Conservation (phyloP, 2,888 invertebrate genomes). For the Oxycera nigricornis region DNA sequence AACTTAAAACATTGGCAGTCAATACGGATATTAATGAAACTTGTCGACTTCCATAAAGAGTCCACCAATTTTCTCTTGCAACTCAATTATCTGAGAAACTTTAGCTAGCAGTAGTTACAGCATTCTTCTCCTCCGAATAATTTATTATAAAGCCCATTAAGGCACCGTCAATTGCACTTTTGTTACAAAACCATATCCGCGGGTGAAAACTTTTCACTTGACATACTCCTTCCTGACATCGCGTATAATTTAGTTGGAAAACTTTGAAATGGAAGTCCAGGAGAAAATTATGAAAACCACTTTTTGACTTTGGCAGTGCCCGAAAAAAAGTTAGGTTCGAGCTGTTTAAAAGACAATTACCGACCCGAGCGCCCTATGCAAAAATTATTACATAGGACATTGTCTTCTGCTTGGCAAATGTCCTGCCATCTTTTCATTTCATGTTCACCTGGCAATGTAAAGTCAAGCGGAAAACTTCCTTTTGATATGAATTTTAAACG, state of each 20-base stretch:
- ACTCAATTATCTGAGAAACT: too few relatives aligned
- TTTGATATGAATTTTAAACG: conserved; percentile 6
- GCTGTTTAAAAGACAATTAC: conserved; percentile 27
- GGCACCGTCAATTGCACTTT: not conserved
- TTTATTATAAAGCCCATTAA: too few relatives aligned
- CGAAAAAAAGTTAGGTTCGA: not conserved
- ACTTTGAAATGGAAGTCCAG: not conserved
- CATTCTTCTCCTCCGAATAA: too few relatives aligned
- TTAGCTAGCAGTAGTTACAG: too few relatives aligned
- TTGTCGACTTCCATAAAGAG: too few relatives aligned
- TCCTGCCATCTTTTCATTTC: not conserved
- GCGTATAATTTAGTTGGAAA: conserved; percentile 14
- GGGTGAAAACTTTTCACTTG: not conserved
- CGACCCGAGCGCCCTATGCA: not conserved
- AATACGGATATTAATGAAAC: too few relatives aligned
- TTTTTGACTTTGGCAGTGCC: not conserved
- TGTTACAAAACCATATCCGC: not conserved
- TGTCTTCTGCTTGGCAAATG: conserved; percentile 10
- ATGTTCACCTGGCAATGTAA: conserved; percentile 17
- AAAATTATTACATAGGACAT: conserved; percentile 21
- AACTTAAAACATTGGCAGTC: too few relatives aligned
- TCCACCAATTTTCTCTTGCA: too few relatives aligned
- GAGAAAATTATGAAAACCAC: not conserved
- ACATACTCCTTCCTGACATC: not conserved
- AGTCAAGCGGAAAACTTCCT: conserved; percentile 24